Evolutionary conservation across 2,888 invertebrate species (phyloP).

Genomic region (Pilophorus perplexus): DNA sequence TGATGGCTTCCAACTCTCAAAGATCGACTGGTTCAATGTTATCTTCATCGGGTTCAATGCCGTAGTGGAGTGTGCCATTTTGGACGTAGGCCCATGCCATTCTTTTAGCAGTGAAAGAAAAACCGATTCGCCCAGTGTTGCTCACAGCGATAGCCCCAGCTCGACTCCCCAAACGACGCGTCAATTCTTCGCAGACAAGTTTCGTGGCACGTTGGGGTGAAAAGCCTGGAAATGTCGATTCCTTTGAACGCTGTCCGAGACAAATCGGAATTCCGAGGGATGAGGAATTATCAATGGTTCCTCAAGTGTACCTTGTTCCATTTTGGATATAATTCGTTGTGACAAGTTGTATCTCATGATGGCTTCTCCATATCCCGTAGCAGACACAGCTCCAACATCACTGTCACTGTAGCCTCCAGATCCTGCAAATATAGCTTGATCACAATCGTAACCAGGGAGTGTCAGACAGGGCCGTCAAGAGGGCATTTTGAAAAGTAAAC

Average conservation of each 20-base stretch:
- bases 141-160: constrained; percentile 74
- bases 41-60: constrained; percentile 60
- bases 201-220: constrained; percentile 64
- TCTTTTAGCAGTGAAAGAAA: constrained; percentile 65
- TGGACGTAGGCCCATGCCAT: constrained; percentile 68
- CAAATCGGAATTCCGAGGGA: no score
- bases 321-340: constrained; percentile 65
- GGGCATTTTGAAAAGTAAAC: no score
- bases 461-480: no score
- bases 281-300: no score
- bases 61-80: constrained; percentile 55
- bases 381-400: constrained; percentile 70
- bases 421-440: constrained; percentile 55
- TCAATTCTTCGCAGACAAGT: constrained; percentile 65
- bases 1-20: no score
- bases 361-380: constrained; percentile 83
- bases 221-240: constrained; percentile 54
- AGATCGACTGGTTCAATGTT: no score
- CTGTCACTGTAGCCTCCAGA: constrained; percentile 76
- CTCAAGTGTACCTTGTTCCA: constrained; percentile 56
- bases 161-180: constrained; percentile 64
- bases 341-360: constrained; percentile 76
- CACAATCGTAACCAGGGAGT: neutral
- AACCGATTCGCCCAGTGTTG: constrained; percentile 64
- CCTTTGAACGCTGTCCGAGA: no score